phyloP scores from a whole-genome alignment of 2,797 vertebrate species.

The Siniperca undulata region DNA sequence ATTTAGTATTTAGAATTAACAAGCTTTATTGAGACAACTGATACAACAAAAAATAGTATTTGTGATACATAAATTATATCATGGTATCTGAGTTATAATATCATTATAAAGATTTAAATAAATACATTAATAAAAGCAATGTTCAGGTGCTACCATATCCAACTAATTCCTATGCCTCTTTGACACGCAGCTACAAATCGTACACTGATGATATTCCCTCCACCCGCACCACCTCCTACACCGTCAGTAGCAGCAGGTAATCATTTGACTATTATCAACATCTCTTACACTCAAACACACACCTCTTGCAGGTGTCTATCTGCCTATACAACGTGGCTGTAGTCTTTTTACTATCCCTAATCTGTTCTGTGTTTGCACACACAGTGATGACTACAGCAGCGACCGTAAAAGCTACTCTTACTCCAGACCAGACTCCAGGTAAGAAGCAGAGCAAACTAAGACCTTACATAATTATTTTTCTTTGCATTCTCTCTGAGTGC shows the following conservation, averaged over 20 bases:
- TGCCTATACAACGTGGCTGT: neutral
- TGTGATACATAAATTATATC: neutral
- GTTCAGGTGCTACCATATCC: neutral
- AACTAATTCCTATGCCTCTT: constrained; percentile 4
- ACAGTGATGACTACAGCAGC: constrained; percentile 63
- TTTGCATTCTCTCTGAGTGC: neutral
- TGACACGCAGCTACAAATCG: constrained; percentile 65
- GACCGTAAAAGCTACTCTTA: constrained; percentile 59
- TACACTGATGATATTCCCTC: constrained; percentile 67
- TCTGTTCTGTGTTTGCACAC: constrained; percentile 37
- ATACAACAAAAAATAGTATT: neutral
- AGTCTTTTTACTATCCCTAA: constrained; percentile 6
- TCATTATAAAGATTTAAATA: neutral
- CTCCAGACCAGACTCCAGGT: constrained; percentile 71
- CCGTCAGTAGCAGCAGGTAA: constrained; percentile 71
- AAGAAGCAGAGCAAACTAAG: constrained; percentile 6
- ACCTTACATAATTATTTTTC: neutral
- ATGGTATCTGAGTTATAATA: neutral
- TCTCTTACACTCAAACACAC: neutral
- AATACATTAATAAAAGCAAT: neutral
- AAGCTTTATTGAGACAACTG: neutral
- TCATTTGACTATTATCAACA: neutral
- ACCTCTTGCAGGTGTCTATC: neutral
- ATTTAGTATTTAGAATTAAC: neutral
- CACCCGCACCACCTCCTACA: constrained; percentile 66